Evolutionary conservation across 92 coral and sea anemone species (phyloP).

Genomic region (Parazoanthus darwini): DNA sequence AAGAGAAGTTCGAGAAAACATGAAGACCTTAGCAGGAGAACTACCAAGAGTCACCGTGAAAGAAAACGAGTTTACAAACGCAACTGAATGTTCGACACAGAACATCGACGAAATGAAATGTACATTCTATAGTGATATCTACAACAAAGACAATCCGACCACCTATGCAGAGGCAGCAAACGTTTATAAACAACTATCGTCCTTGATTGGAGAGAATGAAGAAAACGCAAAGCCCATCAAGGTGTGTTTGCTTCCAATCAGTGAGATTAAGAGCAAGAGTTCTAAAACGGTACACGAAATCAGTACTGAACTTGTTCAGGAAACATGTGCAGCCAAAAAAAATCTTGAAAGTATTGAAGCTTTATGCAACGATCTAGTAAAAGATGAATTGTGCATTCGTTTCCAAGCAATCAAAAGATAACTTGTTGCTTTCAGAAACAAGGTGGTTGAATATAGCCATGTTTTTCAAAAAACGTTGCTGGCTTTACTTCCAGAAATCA

Average conservation of each 20-base stretch:
- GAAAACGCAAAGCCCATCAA: slow-evolving; percentile 42
- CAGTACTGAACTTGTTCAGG: slow-evolving; percentile 33
- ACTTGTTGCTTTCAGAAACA: slow-evolving; percentile 22
- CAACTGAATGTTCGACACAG: slow-evolving; percentile 28
- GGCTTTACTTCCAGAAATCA: slow-evolving; percentile 33
- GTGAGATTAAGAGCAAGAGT: slow-evolving; percentile 31
- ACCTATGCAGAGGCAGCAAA: slow-evolving; percentile 48
- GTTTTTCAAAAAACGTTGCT: slow-evolving; percentile 41
- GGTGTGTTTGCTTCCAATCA: slow-evolving; percentile 36
- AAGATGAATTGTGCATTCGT: slow-evolving; percentile 29
- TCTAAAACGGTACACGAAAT: slow-evolving; percentile 41
- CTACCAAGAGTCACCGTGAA: slow-evolving; percentile 39
- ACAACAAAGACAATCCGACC: slow-evolving; percentile 25
- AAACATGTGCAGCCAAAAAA: slow-evolving; percentile 24
- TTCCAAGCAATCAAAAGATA: slow-evolving; percentile 41
- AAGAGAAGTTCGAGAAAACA: slow-evolving; percentile 47
- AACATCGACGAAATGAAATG: slow-evolving; percentile 45
- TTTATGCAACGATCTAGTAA: slow-evolving; percentile 43
- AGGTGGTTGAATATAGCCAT: not conserved
- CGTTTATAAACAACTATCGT: slow-evolving; percentile 48
- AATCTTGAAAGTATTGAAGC: slow-evolving; percentile 30
- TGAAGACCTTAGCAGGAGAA: slow-evolving; percentile 36
- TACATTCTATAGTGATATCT: slow-evolving; percentile 46
- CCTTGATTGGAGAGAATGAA: slow-evolving; percentile 51
- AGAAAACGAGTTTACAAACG: slow-evolving; percentile 12